A percentile compares a stretch with the other conserved stretches of the same genome.
These are phyloP conservation scores for Leptothorax acervorum DNA, from an alignment of 2,888 invertebrate genomes.

Conservation along the genomic window DNA sequence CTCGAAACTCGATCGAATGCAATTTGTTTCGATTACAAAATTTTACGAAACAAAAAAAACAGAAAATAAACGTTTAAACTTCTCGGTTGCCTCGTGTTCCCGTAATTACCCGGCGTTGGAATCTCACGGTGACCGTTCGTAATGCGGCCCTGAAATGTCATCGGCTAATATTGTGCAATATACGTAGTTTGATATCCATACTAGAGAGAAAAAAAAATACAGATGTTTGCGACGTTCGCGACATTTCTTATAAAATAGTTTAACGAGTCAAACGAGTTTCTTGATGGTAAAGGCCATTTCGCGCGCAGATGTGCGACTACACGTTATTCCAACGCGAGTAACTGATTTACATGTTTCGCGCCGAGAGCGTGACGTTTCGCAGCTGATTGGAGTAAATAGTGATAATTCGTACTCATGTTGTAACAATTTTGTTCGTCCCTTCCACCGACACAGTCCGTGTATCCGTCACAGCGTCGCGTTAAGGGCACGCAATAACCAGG, in stretches of 20 bases:
- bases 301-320: not conserved
- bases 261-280: constrained; percentile 25
- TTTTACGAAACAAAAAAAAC: constrained; percentile 2
- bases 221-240: not conserved
- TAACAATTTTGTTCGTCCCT: constrained; percentile 91
- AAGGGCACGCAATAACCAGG: constrained; percentile 89
- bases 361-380: constrained; percentile 7
- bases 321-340: constrained; percentile 21
- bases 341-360: constrained; percentile 38
- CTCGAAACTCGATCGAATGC: constrained; percentile 22
- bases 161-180: not conserved
- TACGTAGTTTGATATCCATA: not conserved
- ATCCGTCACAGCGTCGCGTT: constrained; percentile 89
- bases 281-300: not conserved
- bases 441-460: constrained; percentile 90
- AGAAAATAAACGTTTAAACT: constrained; percentile 12
- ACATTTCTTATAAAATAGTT: not conserved
- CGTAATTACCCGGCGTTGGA: constrained; percentile 23
- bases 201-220: not conserved
- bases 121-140: constrained; percentile 5
- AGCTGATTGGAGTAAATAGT: constrained; percentile 50
- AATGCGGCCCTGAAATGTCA: not conserved
- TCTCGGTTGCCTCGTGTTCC: constrained; percentile 4
- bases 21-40: constrained; percentile 16
- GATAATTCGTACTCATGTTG: constrained; percentile 68